Evolutionary conservation across 2,113 vertebrate genomes (phyloP).

Genomic region (Nothocercus nigrocapillus): DNA sequence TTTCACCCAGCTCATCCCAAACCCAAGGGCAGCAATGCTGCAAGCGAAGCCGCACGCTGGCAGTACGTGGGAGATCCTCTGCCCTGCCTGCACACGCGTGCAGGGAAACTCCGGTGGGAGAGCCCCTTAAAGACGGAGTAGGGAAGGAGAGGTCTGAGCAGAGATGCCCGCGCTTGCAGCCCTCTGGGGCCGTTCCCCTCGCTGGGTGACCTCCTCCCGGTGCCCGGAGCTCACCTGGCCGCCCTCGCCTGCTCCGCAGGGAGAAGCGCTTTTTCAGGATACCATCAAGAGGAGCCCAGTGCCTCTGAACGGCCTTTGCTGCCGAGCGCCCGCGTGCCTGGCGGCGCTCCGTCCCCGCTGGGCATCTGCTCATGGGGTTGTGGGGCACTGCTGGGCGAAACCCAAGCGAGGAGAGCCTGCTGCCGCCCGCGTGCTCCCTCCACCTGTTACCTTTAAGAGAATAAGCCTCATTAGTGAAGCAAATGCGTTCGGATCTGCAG

Average conservation of each 20-base stretch:
- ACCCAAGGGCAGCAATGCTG: not conserved
- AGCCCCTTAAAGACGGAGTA: not conserved
- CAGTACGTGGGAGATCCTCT: too few relatives aligned
- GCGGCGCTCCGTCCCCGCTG: not conserved
- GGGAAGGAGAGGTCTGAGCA: not conserved
- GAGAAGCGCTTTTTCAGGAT: not conserved
- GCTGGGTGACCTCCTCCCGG: not conserved
- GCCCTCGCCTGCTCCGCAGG: not conserved
- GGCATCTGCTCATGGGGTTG: not conserved
- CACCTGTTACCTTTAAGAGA: not conserved
- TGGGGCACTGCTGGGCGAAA: not conserved
- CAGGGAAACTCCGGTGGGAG: not conserved
- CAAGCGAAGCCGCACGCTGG: not conserved
- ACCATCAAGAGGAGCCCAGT: not conserved
- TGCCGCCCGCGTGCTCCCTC: not conserved
- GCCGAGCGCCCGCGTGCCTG: not conserved
- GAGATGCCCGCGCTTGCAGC: too few relatives aligned
- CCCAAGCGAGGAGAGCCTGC: not conserved
- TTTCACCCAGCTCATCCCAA: not conserved
- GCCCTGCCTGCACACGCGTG: not conserved
- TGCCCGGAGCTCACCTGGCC: not conserved
- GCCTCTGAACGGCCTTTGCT: not conserved
- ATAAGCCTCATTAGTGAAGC: not conserved
- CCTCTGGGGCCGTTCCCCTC: too few relatives aligned
- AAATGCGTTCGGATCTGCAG: not conserved